Base-by-base conservation (phyloP, 2,113 vertebrate species). In the Tachysurus fulvidraco region DNA sequence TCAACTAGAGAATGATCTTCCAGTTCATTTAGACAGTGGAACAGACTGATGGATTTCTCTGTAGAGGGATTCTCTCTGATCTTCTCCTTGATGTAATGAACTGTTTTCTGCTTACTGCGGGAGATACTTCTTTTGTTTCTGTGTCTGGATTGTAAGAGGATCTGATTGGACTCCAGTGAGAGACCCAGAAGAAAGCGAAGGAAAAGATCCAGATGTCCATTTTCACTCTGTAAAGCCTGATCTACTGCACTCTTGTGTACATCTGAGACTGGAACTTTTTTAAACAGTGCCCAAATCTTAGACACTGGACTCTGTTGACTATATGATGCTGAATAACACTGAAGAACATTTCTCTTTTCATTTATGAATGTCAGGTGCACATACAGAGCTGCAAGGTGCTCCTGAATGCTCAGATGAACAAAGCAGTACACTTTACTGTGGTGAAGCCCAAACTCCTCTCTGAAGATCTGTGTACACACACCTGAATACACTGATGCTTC, bases 111-210 rank as follows among this genome's bases (percentile, higher is more conserved):
- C 0, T 52, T 14, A 1, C 6, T 52, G 44, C 59, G 3, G 5
- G 46, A 83, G 4, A 5, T 21, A 59, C 57, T 59, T 59, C 46
- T 17, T 54, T 0, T 69, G 8, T 52, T 46, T 5, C 0, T 54
- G 1, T 30, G 25, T 19, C 54, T 14, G 41, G 44, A 12, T 69
- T 54, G 25, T 83, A 83, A 54, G 44, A 67, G 81, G 19, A 19
- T 69, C n/a, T 83, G 62, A 65, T 69, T 83, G n/a, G 81, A 83
- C 46, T 83, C 62, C 46, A 83, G 13, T 8, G 74, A 77, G 25
- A 77, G 50, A 17, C 74, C 74, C 12, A 77, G 50, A 67, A 67
- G 64, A 28, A 67, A 67, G 4, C 64, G 64, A 16, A 67, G 64
- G 10, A 67, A 67, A 30, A 73, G 50, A 17, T 77, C 74, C 46